Conservation (phyloP, 37 sponge, comb jelly and placozoan species). For the Petrosia ficiformis region DNA sequence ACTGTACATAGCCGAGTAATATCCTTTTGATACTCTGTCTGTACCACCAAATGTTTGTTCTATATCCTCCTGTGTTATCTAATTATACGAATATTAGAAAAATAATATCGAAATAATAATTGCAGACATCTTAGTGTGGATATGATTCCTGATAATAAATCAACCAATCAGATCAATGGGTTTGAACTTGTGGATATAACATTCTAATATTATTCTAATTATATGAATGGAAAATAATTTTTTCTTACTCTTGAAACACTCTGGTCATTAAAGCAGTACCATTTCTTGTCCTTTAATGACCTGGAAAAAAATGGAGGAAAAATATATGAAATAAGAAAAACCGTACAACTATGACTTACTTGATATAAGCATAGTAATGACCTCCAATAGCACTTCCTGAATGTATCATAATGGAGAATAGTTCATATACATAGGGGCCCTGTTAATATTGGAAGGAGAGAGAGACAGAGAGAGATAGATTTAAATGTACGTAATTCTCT, state of each 20-base stretch:
- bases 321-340: not conserved
- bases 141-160: too few species aligned
- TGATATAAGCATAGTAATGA: constrained; percentile 97
- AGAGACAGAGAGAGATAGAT: not conserved
- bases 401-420: constrained; percentile 94
- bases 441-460: constrained; percentile 11
- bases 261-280: constrained; percentile 97
- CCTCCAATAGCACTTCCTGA: constrained; percentile 94
- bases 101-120: too few species aligned
- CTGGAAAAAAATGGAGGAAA: constrained; percentile 46
- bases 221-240: not conserved
- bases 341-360: constrained; percentile 47
- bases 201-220: not conserved
- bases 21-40: constrained; percentile 51
- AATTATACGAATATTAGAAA: too few species aligned
- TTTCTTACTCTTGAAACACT: constrained; percentile 67
- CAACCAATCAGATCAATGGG: too few species aligned
- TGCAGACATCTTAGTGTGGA: too few species aligned
- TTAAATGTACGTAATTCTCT: not conserved
- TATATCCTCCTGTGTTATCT: constrained; percentile 67
- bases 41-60: constrained; percentile 81
- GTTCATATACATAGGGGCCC: constrained; percentile 89
- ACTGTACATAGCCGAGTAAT: constrained; percentile 75
- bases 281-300: constrained; percentile 74
- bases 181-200: too few species aligned